Evolutionary conservation across 2,888 invertebrate genomes (phyloP), one percentile per base, ranked within the genome.

Genomic region (Parnassius orleans): DNA sequence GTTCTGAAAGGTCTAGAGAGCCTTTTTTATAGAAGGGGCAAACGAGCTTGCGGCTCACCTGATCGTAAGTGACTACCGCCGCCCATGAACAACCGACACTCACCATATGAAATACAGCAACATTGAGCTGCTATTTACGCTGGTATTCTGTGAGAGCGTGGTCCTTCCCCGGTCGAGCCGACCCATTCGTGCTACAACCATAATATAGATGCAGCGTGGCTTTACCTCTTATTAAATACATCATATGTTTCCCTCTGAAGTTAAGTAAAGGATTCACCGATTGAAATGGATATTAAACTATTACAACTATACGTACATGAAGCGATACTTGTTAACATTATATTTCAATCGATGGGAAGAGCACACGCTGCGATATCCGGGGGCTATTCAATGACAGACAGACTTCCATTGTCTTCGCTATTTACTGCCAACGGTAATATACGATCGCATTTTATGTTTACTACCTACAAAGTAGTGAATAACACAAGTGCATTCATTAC

Each of bases 381-480:
- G 10, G 55, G 55, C 60, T 10, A 24, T 42, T 53, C 59, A 9
- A 15, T 11, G 10, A 14, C 46, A 43, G 43, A 42, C 11, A 43
- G 43, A 42, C 11, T 52, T 52, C 42, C 48, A 9, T 19, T 0
- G 11, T 51, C 14, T 3, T 14, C 54, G 10, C 10, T 48, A 19
- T 56, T 52, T 52, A 56, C 15, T 61, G 52, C 56, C 50, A 44
- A 33, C 19, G 43, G 60, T 11, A 24, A 42, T 24, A 3, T 10
- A 50, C 54, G 43, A 50, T 43, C 43, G 14, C 15, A 10, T 53
- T 48, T 48, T 14, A 48, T 14, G 5, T 11, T n/a, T 48, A 48
- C 9, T 7, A 7, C 46, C n/a, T 11, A 46, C 15, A 48, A 14
- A 48, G 48, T 9, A 48, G 9, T 48, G 9, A 48, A 48, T 10